Evolutionary conservation across 2,888 invertebrate species (phyloP), one percentile per base, ranked within the genome.

Genomic region (Dendrolimus houi): DNA sequence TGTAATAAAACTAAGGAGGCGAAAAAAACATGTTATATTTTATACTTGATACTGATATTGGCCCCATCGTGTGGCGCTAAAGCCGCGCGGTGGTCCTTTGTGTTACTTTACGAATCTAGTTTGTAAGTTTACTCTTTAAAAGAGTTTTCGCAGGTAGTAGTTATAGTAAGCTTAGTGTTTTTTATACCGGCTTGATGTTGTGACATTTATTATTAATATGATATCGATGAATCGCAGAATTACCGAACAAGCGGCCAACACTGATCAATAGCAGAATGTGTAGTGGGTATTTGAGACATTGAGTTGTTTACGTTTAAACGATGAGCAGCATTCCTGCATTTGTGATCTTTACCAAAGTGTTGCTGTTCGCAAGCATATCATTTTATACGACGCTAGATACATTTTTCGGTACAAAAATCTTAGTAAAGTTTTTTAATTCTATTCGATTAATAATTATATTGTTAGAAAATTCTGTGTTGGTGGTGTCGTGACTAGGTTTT

Each of bases 171-270:
- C 91, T 91, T 91, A 91, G 89, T 88, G 90, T 89, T 91, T 91
- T 84, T 91, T 91, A 91, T 91, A 91, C 91, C 79, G 84, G 91
- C 91, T 91, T 91, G 87, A 90, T 91, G 91, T 91, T 91, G 91
- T 91, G 90, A 90, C 85, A 85, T 86, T 86, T 87, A 83, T 83
- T 80, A 82, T 83, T 84, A 81, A 84, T 74, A 85, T 82, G 77
- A 84, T 83, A 85, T 77, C 71, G 78, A 77, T 79, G 75, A 72
- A 77, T 71, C 65, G 75, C 81, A 80, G 77, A 80, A 76, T 72
- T 80, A 80, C 80, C 77, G 81, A 81, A 82, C 79, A 78, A 75
- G 83, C 82, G 81, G 83, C 78, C 80, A 80, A 82, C 85, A 82
- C 79, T 73, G 81, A 83, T 84, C 83, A 75, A 84, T 81, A 85